Evolutionary conservation across 2,113 vertebrate species (phyloP), one percentile per base, ranked within the genome.

Genomic region (Campylorhamphus procurvoides): DNA sequence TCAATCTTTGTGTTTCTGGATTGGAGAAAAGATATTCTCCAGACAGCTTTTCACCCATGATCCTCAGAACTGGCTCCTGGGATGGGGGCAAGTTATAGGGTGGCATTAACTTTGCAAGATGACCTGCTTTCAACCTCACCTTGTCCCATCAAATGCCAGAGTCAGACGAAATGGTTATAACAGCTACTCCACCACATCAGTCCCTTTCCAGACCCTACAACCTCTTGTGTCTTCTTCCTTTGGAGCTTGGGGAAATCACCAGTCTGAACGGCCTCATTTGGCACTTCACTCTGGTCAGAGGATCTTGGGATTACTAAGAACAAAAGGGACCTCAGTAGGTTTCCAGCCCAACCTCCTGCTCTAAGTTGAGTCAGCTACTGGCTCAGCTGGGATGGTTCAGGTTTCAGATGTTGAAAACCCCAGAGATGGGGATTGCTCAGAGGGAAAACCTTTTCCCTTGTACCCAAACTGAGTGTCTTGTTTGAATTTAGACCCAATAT

Each of bases 281-380:
- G 33, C n/a, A 5, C 60, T 42, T 44, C 46, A 59, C 12, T 58
- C 49, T 44, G n/a, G 23, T 42, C 10, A 1, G 19, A 50, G 58
- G 12, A 68, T 52, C 24, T 59, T 14, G 27, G 66, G 28, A 49
- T 77, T 62, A 23, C 42, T 63, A 28, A 56, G 37, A 31, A 16
- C 40, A 63, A 46, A 84, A 77, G 25, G 47, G 10, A 73, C 40
- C 28, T 58, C 9, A 8, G 42, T 42, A 95, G n/a, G 14, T 74
- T 76, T 86, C 72, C 35, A n/a, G 29, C 42, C 83, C 72, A 93
- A 4, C 18, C 37, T 94, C 71, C 74, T 37, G 22, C 75, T 90
- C 47, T 4, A 7, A 37, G 3, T 22, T 76, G 66, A 37, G 40
- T 72, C 85, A 95, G 28, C 62, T 92, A 7, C 46, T 58, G 68